Evolutionary conservation across 30 jellyfish, hydroid and myxozoan species (phyloP).

Genomic region (Turritopsis dohrnii): DNA sequence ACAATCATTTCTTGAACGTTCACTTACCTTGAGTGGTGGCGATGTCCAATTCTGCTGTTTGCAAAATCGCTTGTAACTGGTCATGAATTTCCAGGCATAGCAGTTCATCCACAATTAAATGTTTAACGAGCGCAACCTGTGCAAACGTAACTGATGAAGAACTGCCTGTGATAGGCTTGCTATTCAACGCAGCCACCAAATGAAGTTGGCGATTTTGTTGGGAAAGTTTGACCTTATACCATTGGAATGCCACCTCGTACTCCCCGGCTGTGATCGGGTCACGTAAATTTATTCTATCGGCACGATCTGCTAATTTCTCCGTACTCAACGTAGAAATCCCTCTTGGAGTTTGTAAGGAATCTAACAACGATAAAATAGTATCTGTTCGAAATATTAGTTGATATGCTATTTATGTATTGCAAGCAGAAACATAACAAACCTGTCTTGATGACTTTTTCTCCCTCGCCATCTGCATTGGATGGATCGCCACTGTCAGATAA

Average conservation of each 20-base stretch:
- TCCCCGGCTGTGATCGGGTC: constrained; percentile 74
- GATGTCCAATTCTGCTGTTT: background rate
- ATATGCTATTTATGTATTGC: too few relatives aligned
- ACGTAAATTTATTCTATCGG: constrained; percentile 58
- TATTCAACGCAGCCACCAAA: constrained; percentile 50
- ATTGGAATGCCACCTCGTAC: constrained; percentile 56
- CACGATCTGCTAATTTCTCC: constrained; percentile 39
- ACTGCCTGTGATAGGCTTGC: constrained; percentile 42
- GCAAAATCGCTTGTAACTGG: background rate
- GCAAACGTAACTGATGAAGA: constrained; percentile 6
- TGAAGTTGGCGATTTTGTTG: background rate
- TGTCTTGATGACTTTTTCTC: background rate
- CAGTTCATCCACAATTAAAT: background rate
- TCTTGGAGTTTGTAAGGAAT: background rate
- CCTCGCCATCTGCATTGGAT: background rate
- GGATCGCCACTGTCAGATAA: background rate
- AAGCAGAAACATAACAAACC: background rate
- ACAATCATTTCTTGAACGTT: background rate
- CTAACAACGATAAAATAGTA: background rate
- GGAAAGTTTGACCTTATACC: constrained; percentile 51
- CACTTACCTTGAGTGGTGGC: constrained; percentile 15
- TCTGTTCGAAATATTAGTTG: too few relatives aligned
- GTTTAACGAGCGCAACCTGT: background rate
- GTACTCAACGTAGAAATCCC: background rate
- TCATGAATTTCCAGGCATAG: constrained; percentile 12